A percentile compares a stretch with the other conserved stretches of the same genome.
phyloP scores from a whole-genome alignment of 2,888 invertebrate species.

The Caradrina kadenii region DNA sequence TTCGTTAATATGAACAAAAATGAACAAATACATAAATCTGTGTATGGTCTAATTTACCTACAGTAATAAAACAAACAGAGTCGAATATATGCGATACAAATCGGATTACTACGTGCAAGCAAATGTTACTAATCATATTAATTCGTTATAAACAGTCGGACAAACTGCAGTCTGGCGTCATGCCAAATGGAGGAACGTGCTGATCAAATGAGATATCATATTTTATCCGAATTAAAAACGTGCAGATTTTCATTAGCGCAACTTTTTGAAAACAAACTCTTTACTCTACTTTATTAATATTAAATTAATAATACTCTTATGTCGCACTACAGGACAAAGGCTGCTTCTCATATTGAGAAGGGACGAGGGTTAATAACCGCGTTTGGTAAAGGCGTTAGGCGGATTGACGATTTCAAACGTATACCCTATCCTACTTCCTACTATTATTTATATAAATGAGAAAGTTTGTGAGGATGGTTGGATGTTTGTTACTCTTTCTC shows the following conservation, averaged over 20 bases:
- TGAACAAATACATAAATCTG: conserved; percentile 8
- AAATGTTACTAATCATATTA: conserved; percentile 54
- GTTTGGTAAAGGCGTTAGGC: too few species aligned
- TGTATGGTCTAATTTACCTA: neutral
- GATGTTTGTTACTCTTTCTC: too few species aligned
- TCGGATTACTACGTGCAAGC: conserved; percentile 39
- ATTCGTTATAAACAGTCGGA: conserved; percentile 48
- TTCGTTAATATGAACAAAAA: too few species aligned
- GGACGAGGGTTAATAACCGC: too few species aligned
- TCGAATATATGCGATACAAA: conserved; percentile 39
- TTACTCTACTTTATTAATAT: conserved; percentile 10
- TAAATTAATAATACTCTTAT: neutral
- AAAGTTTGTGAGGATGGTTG: too few species aligned
- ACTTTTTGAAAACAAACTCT: conserved; percentile 23
- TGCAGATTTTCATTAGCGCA: conserved; percentile 33
- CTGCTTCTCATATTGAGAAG: too few species aligned
- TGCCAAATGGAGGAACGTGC: conserved; percentile 51
- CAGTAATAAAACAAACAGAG: conserved; percentile 45
- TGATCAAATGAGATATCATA: conserved; percentile 57
- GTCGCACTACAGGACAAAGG: too few species aligned
- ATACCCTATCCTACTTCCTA: too few species aligned
- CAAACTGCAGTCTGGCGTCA: conserved; percentile 44
- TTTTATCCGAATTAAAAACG: conserved; percentile 46
- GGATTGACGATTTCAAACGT: too few species aligned
- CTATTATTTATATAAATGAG: too few species aligned